These are phyloP conservation scores for Galagoides demidoff DNA, from an alignment of 2,797 vertebrate genomes.

Conservation along the genomic window DNA sequence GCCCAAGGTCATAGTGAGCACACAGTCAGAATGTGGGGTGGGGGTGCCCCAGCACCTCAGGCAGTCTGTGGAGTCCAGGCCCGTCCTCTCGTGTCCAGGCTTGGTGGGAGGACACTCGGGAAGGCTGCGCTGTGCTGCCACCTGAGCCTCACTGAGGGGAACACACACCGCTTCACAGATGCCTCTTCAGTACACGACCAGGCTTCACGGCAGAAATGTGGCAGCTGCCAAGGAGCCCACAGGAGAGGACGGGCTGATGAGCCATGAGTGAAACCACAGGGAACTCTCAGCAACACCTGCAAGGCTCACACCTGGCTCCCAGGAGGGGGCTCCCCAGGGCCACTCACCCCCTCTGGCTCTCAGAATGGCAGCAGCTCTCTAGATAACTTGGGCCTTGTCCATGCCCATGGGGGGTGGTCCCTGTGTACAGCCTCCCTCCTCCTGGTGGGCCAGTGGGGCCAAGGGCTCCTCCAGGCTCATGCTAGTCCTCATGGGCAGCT, in stretches of 20 bases:
- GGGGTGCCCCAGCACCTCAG: too few relatives aligned
- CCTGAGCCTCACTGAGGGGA: too few relatives aligned
- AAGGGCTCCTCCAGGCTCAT: rapidly evolving
- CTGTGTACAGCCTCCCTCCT: too few relatives aligned
- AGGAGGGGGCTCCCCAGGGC: too few relatives aligned
- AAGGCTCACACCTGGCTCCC: rapidly evolving
- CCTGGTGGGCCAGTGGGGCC: neutral
- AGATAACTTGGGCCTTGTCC: rapidly evolving
- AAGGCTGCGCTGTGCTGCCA: too few relatives aligned
- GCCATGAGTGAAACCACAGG: rapidly evolving
- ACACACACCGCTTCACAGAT: neutral
- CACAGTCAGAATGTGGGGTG: too few relatives aligned
- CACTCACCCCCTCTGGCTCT: neutral
- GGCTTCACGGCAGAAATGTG: rapidly evolving
- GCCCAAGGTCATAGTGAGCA: too few relatives aligned
- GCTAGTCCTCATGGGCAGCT: neutral
- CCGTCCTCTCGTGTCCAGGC: neutral
- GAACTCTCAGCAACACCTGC: rapidly evolving
- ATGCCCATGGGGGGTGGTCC: rapidly evolving
- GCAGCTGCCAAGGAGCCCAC: rapidly evolving
- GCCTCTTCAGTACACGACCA: too few relatives aligned
- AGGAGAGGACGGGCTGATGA: neutral
- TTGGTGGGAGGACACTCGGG: too few relatives aligned
- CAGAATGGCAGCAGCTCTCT: neutral
- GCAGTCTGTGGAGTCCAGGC: rapidly evolving